Conservation (phyloP, 2,888 invertebrate genomes). For the Dione vanillae region DNA sequence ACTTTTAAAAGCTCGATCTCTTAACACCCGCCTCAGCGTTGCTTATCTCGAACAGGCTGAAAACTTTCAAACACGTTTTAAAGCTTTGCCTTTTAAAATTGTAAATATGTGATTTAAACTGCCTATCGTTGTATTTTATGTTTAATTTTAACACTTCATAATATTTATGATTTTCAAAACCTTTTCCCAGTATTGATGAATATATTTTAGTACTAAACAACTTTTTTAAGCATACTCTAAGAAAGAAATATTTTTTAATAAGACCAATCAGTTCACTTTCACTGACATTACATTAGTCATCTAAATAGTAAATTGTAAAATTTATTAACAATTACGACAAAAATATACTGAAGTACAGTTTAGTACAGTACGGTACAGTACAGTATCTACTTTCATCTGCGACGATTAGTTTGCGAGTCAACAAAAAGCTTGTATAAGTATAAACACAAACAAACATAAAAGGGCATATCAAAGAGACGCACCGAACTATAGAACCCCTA, state of each 20-base stretch:
- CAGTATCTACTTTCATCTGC: conserved; percentile 21
- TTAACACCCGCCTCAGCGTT: conserved; percentile 26
- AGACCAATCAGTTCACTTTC: too few relatives aligned
- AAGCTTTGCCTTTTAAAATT: conserved; percentile 18
- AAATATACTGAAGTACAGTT: too few relatives aligned
- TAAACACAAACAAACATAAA: conserved; percentile 39
- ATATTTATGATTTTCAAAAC: too few relatives aligned
- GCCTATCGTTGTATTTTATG: too few relatives aligned
- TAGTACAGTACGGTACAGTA: not conserved
- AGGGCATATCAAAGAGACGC: conserved; percentile 36
- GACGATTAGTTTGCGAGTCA: conserved; percentile 30
- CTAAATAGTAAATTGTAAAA: not conserved
- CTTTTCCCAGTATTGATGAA: too few relatives aligned
- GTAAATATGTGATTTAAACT: conserved; percentile 11
- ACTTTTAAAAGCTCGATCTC: conserved; percentile 38
- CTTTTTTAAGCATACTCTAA: too few relatives aligned
- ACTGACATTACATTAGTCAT: too few relatives aligned
- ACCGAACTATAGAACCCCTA: conserved; percentile 23
- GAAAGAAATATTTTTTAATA: too few relatives aligned
- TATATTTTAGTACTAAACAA: too few relatives aligned
- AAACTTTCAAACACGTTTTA: conserved; percentile 29
- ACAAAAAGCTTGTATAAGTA: conserved; percentile 27
- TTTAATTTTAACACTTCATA: too few relatives aligned
- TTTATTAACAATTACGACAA: too few relatives aligned
- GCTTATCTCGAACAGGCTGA: conserved; percentile 24